Evolutionary conservation across 30 jellyfish, hydroid and myxozoan species (phyloP), one percentile per base, ranked within the genome.

Genomic region (Calvadosia cruxmelitensis): DNA sequence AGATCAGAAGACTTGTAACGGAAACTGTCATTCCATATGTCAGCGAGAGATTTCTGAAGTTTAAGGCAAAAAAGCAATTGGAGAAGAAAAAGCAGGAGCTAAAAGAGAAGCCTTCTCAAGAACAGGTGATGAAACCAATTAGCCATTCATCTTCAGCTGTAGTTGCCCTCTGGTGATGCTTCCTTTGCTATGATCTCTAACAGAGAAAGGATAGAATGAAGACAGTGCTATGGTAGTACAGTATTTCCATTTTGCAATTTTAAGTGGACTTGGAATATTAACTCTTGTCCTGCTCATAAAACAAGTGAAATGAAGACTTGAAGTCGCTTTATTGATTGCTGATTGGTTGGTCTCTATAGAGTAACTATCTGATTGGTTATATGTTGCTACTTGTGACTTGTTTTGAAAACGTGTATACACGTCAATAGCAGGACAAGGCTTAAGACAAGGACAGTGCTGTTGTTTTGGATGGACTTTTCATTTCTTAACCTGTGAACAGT

Each of bases 1-100:
- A 86, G 67, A 86, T 86, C 27, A 82, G 96, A 1, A 94, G 96
- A 29, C 65, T 86, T 33, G 94, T 86, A 13, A 86, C 96, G 33
- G 96, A 86, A 63, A 51, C 85, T 27, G 71, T 79, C 29, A 66
- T 86, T 49, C 96, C 96, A 1, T 73, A 53, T 1, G 36, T 79
- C 0, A 75, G 85, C 5, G 96, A 86, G 53, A 86, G 79, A 68
- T 20, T 73, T 33, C 76, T 69, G 33, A 78, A 74, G 2, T 68
- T 70, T 25, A 69, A 86, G 49, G 82, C 65, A 0, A 70, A 71
- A 50, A 83, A 80, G 63, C 84, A 86, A 42, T 63, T 80, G 1
- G 74, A 68, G 49, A 70, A 63, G 50, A 52, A 67, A 23, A 86
- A 86, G 34, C 74, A 78, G 63, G 65, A 69, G 67, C 74, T 74